A percentile compares a stretch with the other conserved stretches of the same genome.
phyloP scores from a whole-genome alignment of 2,888 invertebrate species.

The Cerastoderma edule region DNA sequence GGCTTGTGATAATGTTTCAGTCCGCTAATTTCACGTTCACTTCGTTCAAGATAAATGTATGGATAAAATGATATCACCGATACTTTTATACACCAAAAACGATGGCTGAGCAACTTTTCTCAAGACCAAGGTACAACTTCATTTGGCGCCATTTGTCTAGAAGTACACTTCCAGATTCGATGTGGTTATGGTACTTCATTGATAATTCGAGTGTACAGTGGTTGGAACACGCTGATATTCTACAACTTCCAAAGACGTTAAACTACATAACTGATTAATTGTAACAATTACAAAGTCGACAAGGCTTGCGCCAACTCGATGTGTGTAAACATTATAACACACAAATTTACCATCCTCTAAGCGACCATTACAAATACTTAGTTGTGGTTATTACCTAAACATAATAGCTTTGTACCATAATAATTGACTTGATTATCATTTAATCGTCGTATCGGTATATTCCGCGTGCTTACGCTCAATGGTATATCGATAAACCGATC shows the following conservation, averaged over 20 bases:
- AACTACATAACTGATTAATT: background rate
- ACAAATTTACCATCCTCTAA: background rate
- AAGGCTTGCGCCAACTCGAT: slow-evolving; percentile 11
- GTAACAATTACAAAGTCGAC: slow-evolving; percentile 22
- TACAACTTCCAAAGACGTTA: background rate
- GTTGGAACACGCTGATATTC: slow-evolving; percentile 17
- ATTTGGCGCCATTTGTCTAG: too few species aligned
- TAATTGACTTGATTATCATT: slow-evolving; percentile 13
- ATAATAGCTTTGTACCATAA: slow-evolving; percentile 18
- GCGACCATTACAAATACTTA: slow-evolving; percentile 18
- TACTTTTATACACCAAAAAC: too few species aligned
- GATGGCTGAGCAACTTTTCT: too few species aligned
- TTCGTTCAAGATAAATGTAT: too few species aligned
- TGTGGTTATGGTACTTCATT: background rate
- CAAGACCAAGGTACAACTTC: too few species aligned
- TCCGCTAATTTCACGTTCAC: too few species aligned
- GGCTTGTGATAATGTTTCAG: too few species aligned
- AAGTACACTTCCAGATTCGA: background rate
- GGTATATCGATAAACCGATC: background rate
- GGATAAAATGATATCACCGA: too few species aligned
- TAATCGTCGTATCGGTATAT: slow-evolving; percentile 1
- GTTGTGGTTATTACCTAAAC: slow-evolving; percentile 20
- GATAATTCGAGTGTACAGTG: slow-evolving; percentile 9
- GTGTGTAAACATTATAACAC: background rate
- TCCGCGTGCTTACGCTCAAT: background rate